These are phyloP conservation scores for Plectus sambesii DNA, from an alignment of 1,140 invertebrate genomes.

Conservation along the genomic window DNA sequence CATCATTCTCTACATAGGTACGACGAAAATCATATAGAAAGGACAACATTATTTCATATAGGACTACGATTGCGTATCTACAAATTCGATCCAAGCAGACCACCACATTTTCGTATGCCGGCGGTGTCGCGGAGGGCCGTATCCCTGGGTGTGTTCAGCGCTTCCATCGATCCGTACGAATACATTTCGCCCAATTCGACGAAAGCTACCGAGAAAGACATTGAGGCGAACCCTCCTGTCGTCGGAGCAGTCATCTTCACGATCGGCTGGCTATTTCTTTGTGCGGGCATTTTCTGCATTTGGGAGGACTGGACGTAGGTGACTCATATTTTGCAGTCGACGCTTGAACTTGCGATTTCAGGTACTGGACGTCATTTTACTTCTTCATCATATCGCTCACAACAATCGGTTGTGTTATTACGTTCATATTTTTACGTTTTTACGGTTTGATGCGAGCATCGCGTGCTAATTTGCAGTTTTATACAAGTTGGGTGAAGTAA, in stretches of 20 bases:
- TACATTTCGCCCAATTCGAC: constrained; percentile 8
- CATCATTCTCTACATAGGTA: constrained; percentile 16
- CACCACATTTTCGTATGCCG: not conserved
- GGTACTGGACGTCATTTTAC: constrained; percentile 44
- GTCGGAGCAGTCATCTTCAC: constrained; percentile 25
- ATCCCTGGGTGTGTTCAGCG: constrained; percentile 10
- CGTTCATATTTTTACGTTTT: constrained; percentile 3
- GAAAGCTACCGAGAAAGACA: constrained; percentile 15
- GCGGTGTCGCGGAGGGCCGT: constrained; percentile 1
- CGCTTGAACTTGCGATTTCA: too few relatives aligned
- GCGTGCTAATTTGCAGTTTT: too few relatives aligned
- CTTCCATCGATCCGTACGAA: constrained; percentile 2
- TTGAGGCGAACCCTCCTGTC: constrained; percentile 27
- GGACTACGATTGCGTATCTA: not conserved
- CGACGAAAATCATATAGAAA: not conserved
- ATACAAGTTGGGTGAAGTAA: too few relatives aligned
- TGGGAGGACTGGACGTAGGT: constrained; percentile 54
- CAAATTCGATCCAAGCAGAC: not conserved
- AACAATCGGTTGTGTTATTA: constrained; percentile 43
- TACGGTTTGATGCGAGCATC: too few relatives aligned
- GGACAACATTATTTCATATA: constrained; percentile 9
- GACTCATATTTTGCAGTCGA: constrained; percentile 26
- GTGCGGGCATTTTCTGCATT: constrained; percentile 35
- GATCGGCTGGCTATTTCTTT: constrained; percentile 24
- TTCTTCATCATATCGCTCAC: constrained; percentile 44